Base-by-base conservation (phyloP, 2,888 invertebrate genomes). In the Parochlus steinenii region DNA sequence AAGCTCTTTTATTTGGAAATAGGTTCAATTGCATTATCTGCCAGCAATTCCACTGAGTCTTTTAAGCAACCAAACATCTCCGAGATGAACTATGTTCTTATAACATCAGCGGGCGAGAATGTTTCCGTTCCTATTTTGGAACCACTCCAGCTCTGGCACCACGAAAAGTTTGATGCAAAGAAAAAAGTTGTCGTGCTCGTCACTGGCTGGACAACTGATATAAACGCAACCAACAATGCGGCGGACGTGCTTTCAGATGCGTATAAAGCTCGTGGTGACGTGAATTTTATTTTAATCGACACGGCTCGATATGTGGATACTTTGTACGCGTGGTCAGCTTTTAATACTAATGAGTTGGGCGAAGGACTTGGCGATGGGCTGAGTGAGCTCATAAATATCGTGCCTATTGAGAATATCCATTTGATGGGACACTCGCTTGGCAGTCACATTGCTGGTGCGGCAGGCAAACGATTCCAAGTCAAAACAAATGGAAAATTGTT, bases 181-280 rank as follows among this genome's bases (percentile, higher is more conserved):
- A 55, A 55, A 38, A 47, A 48, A 34, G 50, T 53, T 3, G 52
- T 55, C 6, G 48, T 58, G 11, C 40, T 58, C 33, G 52, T 54
- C 14, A 56, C 58, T 3, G 58, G 58, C 5, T 58, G 58, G 58
- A 49, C 48, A 3, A 55, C 55, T 4, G 51, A 47, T 8, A 45
- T 56, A 5, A 52, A 52, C 40, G 51, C 50, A 3, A 44, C 49
- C 4, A 47, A 50, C 10, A 3, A 40, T 46, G 11, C 39, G 6
- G 51, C 56, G 27, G 46, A 49, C 12, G 43, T 39, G 1, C 37
- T 57, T 11, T 48, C 49, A 7, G 43, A 51, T 36, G 58, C 56
- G 17, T 58, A 53, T 37, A 47, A 43, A 15, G 54, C 54, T 31
- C 52, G 58, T 15, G 54, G 50, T 4, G 52, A 49, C 42, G 45